Evolutionary conservation across 2,888 invertebrate genomes (phyloP).

Genomic region (Cephus pulcher): DNA sequence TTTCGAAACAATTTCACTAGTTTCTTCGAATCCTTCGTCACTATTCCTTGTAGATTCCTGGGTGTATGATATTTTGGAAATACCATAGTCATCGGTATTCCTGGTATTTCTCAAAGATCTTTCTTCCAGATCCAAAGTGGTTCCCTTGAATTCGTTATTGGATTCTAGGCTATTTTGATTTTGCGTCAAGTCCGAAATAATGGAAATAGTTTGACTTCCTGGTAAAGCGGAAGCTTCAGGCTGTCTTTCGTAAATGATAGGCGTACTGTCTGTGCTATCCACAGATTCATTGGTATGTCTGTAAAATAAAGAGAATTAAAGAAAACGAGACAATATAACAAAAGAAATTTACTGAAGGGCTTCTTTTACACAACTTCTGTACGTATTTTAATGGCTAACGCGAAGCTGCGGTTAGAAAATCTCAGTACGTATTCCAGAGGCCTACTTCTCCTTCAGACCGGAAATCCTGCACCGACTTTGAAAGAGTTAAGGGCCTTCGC

Average conservation of each 20-base stretch:
- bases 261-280: background rate
- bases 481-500: background rate
- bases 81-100: background rate
- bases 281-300: background rate
- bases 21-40: background rate
- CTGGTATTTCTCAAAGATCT: background rate
- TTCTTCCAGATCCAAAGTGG: background rate
- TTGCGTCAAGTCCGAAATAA: background rate
- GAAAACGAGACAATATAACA: background rate
- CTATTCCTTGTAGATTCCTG: background rate
- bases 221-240: background rate
- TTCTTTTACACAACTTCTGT: background rate
- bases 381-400: background rate
- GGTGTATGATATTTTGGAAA: background rate
- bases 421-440: background rate
- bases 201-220: background rate
- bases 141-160: background rate
- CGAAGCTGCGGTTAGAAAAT: background rate
- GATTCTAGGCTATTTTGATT: background rate
- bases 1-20: background rate
- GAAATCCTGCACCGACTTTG: background rate
- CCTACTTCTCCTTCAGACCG: background rate
- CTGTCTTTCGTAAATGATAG: background rate
- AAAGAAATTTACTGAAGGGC: background rate
- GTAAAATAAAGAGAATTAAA: background rate